These are phyloP conservation scores for Luscinia megarhynchos DNA, from an alignment of 2,797 vertebrate genomes.

Conservation along the genomic window DNA sequence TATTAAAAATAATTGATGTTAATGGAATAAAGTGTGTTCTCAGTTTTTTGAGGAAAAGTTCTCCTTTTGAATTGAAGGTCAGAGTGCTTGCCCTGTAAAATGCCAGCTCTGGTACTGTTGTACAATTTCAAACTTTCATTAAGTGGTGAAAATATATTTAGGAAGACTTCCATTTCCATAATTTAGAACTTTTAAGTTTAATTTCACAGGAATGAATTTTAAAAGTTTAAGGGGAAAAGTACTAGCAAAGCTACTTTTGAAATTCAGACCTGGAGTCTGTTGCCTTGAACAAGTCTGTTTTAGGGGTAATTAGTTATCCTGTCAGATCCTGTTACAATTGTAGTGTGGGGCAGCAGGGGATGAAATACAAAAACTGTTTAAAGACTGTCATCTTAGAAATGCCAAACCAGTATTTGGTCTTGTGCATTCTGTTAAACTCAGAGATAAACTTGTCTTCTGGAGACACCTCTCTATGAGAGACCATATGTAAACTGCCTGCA, in stretches of 20 bases:
- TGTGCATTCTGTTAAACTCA: not conserved
- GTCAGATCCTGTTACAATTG: not conserved
- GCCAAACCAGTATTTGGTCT: not conserved
- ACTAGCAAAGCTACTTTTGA: conserved; percentile 23
- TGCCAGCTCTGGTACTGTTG: conserved; percentile 19
- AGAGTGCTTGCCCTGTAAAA: conserved; percentile 42
- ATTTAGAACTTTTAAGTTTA: not conserved
- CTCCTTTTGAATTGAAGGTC: conserved; percentile 48
- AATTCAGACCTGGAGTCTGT: conserved; percentile 8
- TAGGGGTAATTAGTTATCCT: not conserved
- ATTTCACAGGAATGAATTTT: not conserved
- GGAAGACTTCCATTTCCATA: conserved; percentile 3
- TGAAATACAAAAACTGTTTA: not conserved
- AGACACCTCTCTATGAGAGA: not conserved
- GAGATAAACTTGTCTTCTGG: not conserved
- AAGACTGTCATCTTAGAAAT: not conserved
- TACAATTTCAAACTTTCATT: not conserved
- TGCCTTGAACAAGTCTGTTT: conserved; percentile 25
- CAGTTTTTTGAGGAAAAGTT: conserved; percentile 34
- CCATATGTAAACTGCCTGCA: not conserved
- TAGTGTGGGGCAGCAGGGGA: not conserved
- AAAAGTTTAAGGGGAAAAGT: not conserved
- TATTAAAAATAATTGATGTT: conserved; percentile 50
- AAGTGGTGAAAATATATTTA: conserved; percentile 32
- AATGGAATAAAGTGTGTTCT: conserved; percentile 7